A percentile compares a stretch with the other conserved stretches of the same genome.
These are phyloP conservation scores for Himalopsyche anomala DNA, from an alignment of 2,888 invertebrate species.

Conservation along the genomic window DNA sequence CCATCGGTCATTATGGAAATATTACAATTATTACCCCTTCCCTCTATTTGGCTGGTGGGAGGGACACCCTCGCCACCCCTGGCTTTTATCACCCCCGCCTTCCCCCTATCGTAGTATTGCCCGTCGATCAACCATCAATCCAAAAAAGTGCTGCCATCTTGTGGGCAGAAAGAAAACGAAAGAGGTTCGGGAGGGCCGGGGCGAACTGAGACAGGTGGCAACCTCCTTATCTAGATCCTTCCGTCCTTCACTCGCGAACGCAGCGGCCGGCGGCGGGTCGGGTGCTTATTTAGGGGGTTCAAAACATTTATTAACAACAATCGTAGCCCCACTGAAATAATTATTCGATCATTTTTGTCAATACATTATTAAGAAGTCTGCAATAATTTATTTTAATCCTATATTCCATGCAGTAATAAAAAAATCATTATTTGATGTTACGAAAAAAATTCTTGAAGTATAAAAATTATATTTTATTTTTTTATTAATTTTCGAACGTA, in stretches of 20 bases:
- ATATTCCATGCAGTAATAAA: no score
- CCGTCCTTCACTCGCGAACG: conserved; percentile 36
- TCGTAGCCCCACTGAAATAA: no score
- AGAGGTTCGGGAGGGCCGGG: conserved; percentile 46
- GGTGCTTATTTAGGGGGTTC: conserved; percentile 1
- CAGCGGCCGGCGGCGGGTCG: conserved; percentile 4
- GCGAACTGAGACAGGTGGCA: conserved; percentile 36
- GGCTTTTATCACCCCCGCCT: conserved; percentile 53
- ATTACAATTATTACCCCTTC: conserved; percentile 45
- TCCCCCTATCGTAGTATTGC: conserved; percentile 49
- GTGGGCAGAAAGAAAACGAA: conserved; percentile 37
- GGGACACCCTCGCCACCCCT: conserved; percentile 54
- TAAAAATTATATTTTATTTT: no score
- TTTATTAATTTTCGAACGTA: no score
- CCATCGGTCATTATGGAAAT: conserved; percentile 57
- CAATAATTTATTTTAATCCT: no score
- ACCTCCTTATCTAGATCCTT: conserved; percentile 58
- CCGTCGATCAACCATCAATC: conserved; percentile 64
- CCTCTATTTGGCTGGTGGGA: conserved; percentile 35
- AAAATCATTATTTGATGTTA: no score
- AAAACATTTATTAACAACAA: neutral
- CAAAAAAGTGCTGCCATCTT: conserved; percentile 58
- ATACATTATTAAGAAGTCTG: no score
- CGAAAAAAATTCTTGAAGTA: no score
- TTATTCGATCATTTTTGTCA: neutral